These are phyloP conservation scores for Mesembrinibis cayennensis DNA, from an alignment of 2,113 vertebrate species.

Conservation along the genomic window DNA sequence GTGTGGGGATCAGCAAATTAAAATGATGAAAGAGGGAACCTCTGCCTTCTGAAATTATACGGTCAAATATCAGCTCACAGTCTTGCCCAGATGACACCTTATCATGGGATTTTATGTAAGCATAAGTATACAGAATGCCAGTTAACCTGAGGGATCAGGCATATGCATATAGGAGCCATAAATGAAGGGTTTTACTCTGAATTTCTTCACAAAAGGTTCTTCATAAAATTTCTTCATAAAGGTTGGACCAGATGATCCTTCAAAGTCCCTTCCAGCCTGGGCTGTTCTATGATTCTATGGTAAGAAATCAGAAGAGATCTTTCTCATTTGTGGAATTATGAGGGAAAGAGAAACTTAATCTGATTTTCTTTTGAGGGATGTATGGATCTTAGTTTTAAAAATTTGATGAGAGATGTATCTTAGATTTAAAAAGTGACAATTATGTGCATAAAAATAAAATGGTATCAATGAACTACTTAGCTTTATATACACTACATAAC, in stretches of 20 bases:
- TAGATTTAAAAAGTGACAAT: slow-evolving; percentile 23
- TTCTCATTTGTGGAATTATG: background rate
- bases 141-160: background rate
- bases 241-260: background rate
- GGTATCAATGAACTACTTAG: background rate
- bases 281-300: background rate
- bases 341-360: background rate
- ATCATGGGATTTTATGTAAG: background rate
- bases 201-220: background rate
- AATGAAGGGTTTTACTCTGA: background rate
- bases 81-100: background rate
- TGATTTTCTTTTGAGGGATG: background rate
- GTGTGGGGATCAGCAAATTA: background rate
- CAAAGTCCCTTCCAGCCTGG: background rate
- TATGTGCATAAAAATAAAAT: slow-evolving; percentile 7
- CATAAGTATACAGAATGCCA: background rate
- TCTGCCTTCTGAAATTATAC: background rate
- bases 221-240: background rate
- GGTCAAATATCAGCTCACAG: background rate
- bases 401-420: background rate
- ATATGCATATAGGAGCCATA: background rate
- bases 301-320: background rate
- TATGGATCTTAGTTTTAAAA: slow-evolving; percentile 25
- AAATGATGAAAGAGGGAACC: background rate
- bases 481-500: slow-evolving; percentile 6